phyloP scores from a whole-genome alignment of 2,888 invertebrate genomes.

The Andrena flavipes region DNA sequence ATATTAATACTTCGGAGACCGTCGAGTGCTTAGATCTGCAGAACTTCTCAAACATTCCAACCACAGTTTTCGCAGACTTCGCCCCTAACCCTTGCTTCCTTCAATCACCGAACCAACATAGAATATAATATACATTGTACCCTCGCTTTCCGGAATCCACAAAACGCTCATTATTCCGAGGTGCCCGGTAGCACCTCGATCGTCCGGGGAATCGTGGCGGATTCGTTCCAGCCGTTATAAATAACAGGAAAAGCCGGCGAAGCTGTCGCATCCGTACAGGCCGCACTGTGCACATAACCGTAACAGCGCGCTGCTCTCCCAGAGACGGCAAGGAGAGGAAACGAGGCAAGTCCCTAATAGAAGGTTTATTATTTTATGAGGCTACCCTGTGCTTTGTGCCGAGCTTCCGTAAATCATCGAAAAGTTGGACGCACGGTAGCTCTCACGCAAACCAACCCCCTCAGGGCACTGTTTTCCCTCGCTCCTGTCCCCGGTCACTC shows the following conservation, averaged over 20 bases:
- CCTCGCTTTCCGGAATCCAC: neutral
- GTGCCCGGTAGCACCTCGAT: neutral
- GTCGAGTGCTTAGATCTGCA: too few relatives aligned
- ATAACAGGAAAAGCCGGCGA: constrained; percentile 71
- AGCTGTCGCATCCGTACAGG: constrained; percentile 16
- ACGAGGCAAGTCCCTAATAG: constrained; percentile 74
- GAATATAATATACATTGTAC: constrained; percentile 8
- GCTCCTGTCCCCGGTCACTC: too few relatives aligned
- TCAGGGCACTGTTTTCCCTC: neutral
- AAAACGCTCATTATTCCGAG: neutral
- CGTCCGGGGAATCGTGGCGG: constrained; percentile 2
- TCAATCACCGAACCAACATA: neutral
- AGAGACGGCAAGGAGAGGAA: constrained; percentile 10
- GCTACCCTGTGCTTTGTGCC: constrained; percentile 77
- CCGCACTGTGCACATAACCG: constrained; percentile 37
- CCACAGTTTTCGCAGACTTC: too few relatives aligned
- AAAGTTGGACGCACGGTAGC: constrained; percentile 74
- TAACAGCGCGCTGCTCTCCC: constrained; percentile 26
- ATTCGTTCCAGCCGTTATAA: constrained; percentile 76
- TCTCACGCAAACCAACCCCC: constrained; percentile 57
- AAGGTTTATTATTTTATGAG: constrained; percentile 81
- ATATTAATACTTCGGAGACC: too few relatives aligned
- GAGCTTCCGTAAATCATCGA: constrained; percentile 75
- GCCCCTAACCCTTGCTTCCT: neutral
- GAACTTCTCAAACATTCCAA: too few relatives aligned